Percentiles rank a stretch among this genome's conserved stretches.
These are phyloP conservation scores for Cephus spinipes DNA, from an alignment of 2,888 invertebrate species.

Conservation along the genomic window DNA sequence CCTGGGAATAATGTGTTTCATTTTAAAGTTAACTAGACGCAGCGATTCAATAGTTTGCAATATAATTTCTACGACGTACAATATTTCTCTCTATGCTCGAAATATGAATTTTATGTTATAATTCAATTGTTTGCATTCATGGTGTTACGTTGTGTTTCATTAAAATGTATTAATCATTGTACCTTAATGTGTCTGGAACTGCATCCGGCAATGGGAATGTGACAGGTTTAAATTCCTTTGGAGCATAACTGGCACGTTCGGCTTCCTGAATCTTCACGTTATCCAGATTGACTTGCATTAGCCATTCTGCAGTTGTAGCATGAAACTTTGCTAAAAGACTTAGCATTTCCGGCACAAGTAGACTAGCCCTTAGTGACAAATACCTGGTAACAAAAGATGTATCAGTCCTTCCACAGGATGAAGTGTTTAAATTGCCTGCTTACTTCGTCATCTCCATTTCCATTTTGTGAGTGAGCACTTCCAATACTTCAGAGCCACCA, in stretches of 20 bases:
- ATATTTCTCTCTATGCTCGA: not conserved
- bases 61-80: not conserved
- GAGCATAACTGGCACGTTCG: slow-evolving; percentile 71
- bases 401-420: not conserved
- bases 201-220: slow-evolving; percentile 75
- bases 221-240: slow-evolving; percentile 69
- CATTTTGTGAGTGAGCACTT: slow-evolving; percentile 73
- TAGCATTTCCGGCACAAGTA: slow-evolving; percentile 81
- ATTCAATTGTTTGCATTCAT: not conserved
- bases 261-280: slow-evolving; percentile 47
- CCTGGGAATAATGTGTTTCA: slow-evolving; percentile 63
- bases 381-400: slow-evolving; percentile 69
- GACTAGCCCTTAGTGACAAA: slow-evolving; percentile 78
- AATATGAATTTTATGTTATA: not conserved
- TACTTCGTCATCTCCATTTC: slow-evolving; percentile 76
- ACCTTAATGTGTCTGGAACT: slow-evolving; percentile 79
- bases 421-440: slow-evolving; percentile 27
- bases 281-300: slow-evolving; percentile 83
- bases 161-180: slow-evolving; percentile 22
- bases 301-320: slow-evolving; percentile 86
- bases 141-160: not conserved
- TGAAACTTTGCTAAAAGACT: slow-evolving; percentile 80
- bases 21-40: not conserved
- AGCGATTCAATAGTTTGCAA: not conserved
- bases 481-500: slow-evolving; percentile 71